These are phyloP conservation scores for Monochamus saltuarius DNA, from an alignment of 1,140 invertebrate species.

Conservation along the genomic window DNA sequence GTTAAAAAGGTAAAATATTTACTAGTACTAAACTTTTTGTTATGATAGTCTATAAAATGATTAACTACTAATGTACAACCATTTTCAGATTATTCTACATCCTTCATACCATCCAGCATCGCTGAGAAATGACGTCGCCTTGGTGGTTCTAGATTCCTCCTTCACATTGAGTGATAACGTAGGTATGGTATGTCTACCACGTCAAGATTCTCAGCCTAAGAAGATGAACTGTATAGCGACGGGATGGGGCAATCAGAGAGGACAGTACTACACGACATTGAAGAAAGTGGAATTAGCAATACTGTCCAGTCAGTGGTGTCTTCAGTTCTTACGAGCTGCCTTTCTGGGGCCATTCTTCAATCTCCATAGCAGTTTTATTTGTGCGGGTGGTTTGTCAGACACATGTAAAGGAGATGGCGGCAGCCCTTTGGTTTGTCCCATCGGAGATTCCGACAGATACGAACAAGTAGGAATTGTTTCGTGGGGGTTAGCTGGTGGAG, in stretches of 20 bases:
- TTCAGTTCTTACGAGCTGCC: slow-evolving; percentile 58
- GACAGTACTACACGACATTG: slow-evolving; percentile 52
- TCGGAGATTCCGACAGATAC: slow-evolving; percentile 46
- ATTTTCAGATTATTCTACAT: slow-evolving; percentile 38
- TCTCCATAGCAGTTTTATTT: slow-evolving; percentile 69
- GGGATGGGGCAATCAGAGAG: slow-evolving; percentile 64
- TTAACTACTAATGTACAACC: too few species aligned
- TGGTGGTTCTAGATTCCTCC: slow-evolving; percentile 62
- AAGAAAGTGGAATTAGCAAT: slow-evolving; percentile 67
- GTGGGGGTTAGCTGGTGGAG: slow-evolving; percentile 70
- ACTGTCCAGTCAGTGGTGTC: slow-evolving; percentile 57
- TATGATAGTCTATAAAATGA: too few species aligned
- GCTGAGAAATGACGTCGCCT: slow-evolving; percentile 70
- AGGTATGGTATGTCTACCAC: slow-evolving; percentile 57
- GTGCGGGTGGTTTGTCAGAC: slow-evolving; percentile 68
- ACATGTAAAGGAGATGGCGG: slow-evolving; percentile 68
- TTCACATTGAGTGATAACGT: slow-evolving; percentile 57
- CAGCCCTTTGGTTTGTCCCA: slow-evolving; percentile 65
- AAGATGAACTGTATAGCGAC: slow-evolving; percentile 56
- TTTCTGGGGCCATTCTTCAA: slow-evolving; percentile 62
- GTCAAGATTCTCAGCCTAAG: slow-evolving; percentile 30
- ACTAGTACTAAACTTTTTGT: too few species aligned
- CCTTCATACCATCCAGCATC: slow-evolving; percentile 45
- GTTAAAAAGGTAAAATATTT: too few species aligned
- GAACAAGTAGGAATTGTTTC: slow-evolving; percentile 67